These are phyloP conservation scores for Numida meleagris DNA, from an alignment of 2,113 vertebrate species.

Conservation along the genomic window DNA sequence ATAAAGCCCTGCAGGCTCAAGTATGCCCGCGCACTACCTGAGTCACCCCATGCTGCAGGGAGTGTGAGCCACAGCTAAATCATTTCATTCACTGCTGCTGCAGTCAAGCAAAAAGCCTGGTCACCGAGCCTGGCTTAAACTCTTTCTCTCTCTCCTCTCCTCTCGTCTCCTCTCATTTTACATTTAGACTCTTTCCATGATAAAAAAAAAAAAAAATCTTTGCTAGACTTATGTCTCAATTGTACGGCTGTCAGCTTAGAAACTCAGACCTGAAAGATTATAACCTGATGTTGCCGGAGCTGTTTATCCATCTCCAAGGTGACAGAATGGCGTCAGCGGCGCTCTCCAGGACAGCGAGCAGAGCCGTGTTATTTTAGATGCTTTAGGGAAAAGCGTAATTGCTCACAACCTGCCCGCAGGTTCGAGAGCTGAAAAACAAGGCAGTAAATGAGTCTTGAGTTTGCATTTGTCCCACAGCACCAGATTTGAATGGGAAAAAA, in stretches of 20 bases:
- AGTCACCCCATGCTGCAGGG: not conserved
- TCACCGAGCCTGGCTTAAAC: not conserved
- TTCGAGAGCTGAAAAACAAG: constrained; percentile 11
- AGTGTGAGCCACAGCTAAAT: not conserved
- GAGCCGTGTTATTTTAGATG: constrained; percentile 28
- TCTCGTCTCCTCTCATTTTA: not conserved
- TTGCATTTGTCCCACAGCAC: constrained; percentile 2
- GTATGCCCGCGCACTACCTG: not conserved
- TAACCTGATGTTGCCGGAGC: constrained; percentile 36
- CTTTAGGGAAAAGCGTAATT: constrained; percentile 46
- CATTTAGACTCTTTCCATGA: not conserved
- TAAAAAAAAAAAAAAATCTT: not conserved
- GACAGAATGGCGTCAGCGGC: constrained; percentile 57
- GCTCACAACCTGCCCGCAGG: constrained; percentile 35
- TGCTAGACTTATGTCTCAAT: constrained; percentile 2
- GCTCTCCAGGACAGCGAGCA: not conserved
- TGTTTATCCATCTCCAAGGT: constrained; percentile 71
- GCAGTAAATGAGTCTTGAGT: constrained; percentile 12
- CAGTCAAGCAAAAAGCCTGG: not conserved
- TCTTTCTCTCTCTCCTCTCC: not conserved
- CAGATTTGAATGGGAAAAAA: constrained; percentile 17
- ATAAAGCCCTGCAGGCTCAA: constrained; percentile 48
- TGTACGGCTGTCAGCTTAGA: not conserved
- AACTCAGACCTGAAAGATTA: constrained; percentile 41
- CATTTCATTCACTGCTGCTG: not conserved